phyloP scores from a whole-genome alignment of 92 coral and sea anemone species.

The Diadumene lineata region DNA sequence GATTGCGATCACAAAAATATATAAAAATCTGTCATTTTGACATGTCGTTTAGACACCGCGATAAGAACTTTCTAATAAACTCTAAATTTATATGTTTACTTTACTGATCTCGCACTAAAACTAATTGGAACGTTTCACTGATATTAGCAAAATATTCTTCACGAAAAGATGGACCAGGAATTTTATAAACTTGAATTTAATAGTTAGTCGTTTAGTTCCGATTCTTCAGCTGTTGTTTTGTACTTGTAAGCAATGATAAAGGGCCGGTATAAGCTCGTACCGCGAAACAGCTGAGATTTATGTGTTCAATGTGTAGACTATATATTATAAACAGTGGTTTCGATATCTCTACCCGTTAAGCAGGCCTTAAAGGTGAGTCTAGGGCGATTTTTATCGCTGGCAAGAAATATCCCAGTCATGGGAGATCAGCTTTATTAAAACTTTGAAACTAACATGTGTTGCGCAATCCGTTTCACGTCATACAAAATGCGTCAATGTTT shows the following conservation, averaged over 20 bases:
- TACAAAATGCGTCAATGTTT: too few species aligned
- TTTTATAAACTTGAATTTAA: background rate
- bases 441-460: background rate
- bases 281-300: background rate
- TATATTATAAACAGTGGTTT: slow-evolving; percentile 7
- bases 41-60: background rate
- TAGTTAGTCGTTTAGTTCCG: background rate
- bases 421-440: background rate
- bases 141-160: background rate
- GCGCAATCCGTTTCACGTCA: too few species aligned
- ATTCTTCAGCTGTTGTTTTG: background rate
- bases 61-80: background rate
- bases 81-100: slow-evolving; percentile 10
- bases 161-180: background rate
- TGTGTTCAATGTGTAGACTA: background rate
- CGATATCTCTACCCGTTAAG: background rate
- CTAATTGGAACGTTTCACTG: slow-evolving; percentile 4
- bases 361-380: slow-evolving; percentile 18
- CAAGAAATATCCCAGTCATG: slow-evolving; percentile 3
- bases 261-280: background rate
- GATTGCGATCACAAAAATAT: background rate
- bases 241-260: background rate
- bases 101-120: slow-evolving; percentile 10
- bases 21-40: background rate
- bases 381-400: slow-evolving; percentile 23